phyloP scores from a whole-genome alignment of 1,140 invertebrate species.

The Metaphire vulgaris region DNA sequence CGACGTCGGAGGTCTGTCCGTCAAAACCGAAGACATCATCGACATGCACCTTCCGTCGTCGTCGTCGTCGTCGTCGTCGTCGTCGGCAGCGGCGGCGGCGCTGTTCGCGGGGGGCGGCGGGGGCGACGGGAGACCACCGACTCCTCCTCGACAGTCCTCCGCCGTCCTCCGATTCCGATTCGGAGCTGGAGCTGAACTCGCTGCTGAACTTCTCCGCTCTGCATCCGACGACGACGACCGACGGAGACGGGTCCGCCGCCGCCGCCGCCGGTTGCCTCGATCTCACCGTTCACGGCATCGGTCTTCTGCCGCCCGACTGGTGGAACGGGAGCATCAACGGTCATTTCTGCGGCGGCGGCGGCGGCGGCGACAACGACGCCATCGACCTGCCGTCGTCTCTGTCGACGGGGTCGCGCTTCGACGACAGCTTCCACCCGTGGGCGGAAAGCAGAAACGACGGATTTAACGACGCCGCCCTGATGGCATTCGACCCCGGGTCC shows the following conservation, averaged over 20 bases:
- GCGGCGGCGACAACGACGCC: slow-evolving; percentile 32
- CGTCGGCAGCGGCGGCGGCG: too few relatives aligned
- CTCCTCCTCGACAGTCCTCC: slow-evolving; percentile 30
- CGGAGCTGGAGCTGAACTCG: slow-evolving; percentile 41
- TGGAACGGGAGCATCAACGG: slow-evolving; percentile 42
- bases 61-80: slow-evolving; percentile 37
- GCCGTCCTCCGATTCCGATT: slow-evolving; percentile 40
- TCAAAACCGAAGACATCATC: slow-evolving; percentile 50
- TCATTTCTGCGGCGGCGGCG: slow-evolving; percentile 12
- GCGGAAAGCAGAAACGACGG: slow-evolving; percentile 33
- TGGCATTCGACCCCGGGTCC: not conserved
- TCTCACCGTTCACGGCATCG: slow-evolving; percentile 44
- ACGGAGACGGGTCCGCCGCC: too few relatives aligned
- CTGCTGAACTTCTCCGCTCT: slow-evolving; percentile 35
- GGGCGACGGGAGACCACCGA: too few relatives aligned
- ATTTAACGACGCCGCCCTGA: too few relatives aligned
- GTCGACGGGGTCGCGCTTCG: slow-evolving; percentile 35
- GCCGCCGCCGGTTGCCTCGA: slow-evolving; percentile 36
- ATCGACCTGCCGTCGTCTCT: slow-evolving; percentile 40
- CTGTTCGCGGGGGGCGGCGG: too few relatives aligned
- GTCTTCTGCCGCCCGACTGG: slow-evolving; percentile 47
- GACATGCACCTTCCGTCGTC: slow-evolving; percentile 36
- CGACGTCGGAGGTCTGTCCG: slow-evolving; percentile 47
- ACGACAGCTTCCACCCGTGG: slow-evolving; percentile 39
- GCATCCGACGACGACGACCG: not conserved